Evolutionary conservation across 92 coral and sea anemone genomes (phyloP), one percentile per base, ranked within the genome.

Genomic region (Metridium senile): DNA sequence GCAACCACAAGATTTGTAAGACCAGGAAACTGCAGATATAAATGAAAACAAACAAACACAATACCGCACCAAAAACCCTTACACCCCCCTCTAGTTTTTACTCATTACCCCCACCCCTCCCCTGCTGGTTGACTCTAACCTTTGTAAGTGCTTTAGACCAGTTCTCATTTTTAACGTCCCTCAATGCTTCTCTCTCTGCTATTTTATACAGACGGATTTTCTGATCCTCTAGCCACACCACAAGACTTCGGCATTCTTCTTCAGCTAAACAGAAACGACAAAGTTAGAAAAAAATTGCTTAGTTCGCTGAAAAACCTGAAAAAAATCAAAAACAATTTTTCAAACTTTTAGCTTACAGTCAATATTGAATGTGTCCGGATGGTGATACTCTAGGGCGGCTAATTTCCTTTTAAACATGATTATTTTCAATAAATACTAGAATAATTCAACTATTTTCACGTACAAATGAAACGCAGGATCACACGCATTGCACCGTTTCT

Each of bases 201-300:
- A 96, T 96, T 72, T 81, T 89, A 73, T 96, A 96, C 0, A 89
- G 79, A 61, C 99, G 80, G 21, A 96, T 89, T 63, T 85, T 92
- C 27, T 87, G 94, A 76, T 96, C 99, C 61, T 96, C 99, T 8
- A 96, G 71, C 99, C 99, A 96, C 19, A 89, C 97, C 29, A 92
- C 91, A 46, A 96, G 85, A 34, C 87, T 82, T 27, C 96, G 74
- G 62, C 94, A 83, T 49, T 96, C 93, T 32, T 87, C 89, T 66
- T 87, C 93, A 72, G 89, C 99, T 96, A 47, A 34, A 53, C n/a
- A 33, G 19, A 23, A 23, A 58, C 54, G 25, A 11, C 3, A 58
- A 25, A 3, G n/a, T n/a, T n/a, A n/a, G n/a, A n/a, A n/a, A n/a
- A n/a, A n/a, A n/a, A n/a, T n/a, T n/a, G n/a, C n/a, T n/a, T n/a